These are phyloP conservation scores for Carettochelys insculpta DNA, from an alignment of 2,113 vertebrate genomes.

Conservation along the genomic window DNA sequence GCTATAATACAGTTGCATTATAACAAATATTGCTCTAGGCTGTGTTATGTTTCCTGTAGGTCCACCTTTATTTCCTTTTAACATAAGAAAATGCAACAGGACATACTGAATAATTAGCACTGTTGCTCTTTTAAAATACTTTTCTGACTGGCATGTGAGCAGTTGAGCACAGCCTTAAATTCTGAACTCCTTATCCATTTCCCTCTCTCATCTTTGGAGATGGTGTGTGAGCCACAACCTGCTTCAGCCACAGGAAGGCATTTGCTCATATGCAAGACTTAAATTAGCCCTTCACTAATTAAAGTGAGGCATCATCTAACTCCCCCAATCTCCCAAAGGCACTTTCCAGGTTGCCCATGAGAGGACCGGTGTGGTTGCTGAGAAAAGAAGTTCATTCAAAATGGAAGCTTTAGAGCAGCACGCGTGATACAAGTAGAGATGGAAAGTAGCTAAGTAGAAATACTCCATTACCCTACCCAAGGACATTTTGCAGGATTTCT, in stretches of 20 bases:
- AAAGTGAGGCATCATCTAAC: background rate
- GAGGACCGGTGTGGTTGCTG: conserved; percentile 10
- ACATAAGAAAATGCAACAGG: conserved; percentile 14
- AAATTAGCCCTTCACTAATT: conserved; percentile 36
- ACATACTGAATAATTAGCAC: conserved; percentile 27
- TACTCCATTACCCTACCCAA: too few relatives aligned
- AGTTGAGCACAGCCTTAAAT: background rate
- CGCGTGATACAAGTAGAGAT: too few relatives aligned
- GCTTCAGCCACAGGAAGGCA: background rate
- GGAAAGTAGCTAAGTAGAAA: too few relatives aligned
- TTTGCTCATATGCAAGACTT: background rate
- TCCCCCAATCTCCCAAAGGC: background rate
- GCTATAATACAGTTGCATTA: conserved; percentile 36
- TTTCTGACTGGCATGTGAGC: background rate
- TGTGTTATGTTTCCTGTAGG: background rate
- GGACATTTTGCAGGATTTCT: too few relatives aligned
- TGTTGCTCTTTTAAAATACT: conserved; percentile 35
- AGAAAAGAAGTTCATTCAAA: conserved; percentile 29
- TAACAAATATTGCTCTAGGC: background rate
- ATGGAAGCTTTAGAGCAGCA: conserved; percentile 19
- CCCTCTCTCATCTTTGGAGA: background rate
- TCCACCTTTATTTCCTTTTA: conserved; percentile 31
- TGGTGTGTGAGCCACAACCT: background rate
- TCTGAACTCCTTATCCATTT: background rate
- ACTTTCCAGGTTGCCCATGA: background rate